Percentiles rank a stretch among this genome's conserved stretches.
phyloP scores from a whole-genome alignment of 2,888 invertebrate genomes.

The Acrocyrtus sp. region DNA sequence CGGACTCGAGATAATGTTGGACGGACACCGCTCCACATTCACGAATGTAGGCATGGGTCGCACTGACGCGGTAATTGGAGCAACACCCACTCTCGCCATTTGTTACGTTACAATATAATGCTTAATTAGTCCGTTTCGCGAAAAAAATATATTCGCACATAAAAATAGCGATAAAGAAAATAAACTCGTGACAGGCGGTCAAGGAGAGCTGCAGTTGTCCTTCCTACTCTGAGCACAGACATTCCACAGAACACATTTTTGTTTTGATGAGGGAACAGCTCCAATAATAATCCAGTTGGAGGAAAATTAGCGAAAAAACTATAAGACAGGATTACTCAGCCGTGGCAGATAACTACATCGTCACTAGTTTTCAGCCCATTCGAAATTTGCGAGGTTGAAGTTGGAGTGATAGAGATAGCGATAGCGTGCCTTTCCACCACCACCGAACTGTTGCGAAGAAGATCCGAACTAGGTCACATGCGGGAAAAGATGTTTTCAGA shows the following conservation, averaged over 20 bases:
- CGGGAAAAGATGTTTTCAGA: background rate
- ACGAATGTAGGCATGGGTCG: conserved; percentile 60
- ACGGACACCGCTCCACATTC: conserved; percentile 55
- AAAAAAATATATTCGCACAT: background rate
- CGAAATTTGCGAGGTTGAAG: background rate
- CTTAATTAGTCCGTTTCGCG: background rate
- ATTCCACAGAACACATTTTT: background rate
- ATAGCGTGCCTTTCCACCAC: no score
- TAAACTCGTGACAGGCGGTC: no score
- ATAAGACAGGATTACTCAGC: background rate
- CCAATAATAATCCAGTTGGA: background rate
- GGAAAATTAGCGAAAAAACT: no score
- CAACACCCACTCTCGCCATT: conserved; percentile 48
- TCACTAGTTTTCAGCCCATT: background rate
- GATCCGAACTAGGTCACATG: background rate
- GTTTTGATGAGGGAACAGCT: background rate
- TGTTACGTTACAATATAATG: conserved; percentile 2
- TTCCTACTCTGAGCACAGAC: no score
- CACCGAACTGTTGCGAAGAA: no score
- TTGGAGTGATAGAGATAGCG: no score
- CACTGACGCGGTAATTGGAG: conserved; percentile 55
- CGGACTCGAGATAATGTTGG: conserved; percentile 62
- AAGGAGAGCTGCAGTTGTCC: no score
- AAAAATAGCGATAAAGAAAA: no score
- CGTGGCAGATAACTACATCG: background rate